Base-by-base conservation (phyloP, 2,888 invertebrate genomes). In the Busseola fusca region DNA sequence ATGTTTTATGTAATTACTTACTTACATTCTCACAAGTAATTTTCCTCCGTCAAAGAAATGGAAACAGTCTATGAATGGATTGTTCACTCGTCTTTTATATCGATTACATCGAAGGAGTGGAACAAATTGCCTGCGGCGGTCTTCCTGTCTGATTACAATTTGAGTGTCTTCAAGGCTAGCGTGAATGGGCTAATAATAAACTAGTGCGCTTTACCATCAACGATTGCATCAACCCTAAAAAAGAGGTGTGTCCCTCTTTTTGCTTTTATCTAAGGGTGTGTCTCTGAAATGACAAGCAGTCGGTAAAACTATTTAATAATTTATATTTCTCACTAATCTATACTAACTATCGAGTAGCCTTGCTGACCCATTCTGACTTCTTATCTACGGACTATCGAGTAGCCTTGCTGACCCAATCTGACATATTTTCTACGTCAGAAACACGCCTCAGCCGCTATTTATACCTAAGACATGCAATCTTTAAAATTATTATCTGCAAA, bases 381-480 rank as follows among this genome's bases (percentile, higher is more conserved):
- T 50, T 60, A 30, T 18, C 63, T 68, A 48, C 50, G 18, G 27
- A 21, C 37, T 68, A 80, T 58, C 76, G 25, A 50, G 45, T 25
- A 16, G 27, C 30, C 21, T 45, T 10, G 54, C 21, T 80, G 67
- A 78, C 81, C 78, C 48, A 54, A n/a, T 60, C 40, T 60, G 57
- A 45, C 56, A 60, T 37, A 21, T 50, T 60, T 30, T 18, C 63
- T 68, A 74, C 74, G 74, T 75, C 66, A 78, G 56, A 59, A 69
- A 74, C 80, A 69, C 59, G 59, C 76, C 65, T 65, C 45, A 45
- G 34, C 5, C 27, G 14, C n/a, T 62, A 42, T 25, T 34, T 30
- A 25, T 14, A n/a, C n/a, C n/a, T n/a, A 25, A 18, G 30, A 40
- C 10, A 27, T 56, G 30, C 50, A 25, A 63, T 50, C 40, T 56